Conservation (phyloP, 2,113 vertebrate genomes). For the Octodon degus region DNA sequence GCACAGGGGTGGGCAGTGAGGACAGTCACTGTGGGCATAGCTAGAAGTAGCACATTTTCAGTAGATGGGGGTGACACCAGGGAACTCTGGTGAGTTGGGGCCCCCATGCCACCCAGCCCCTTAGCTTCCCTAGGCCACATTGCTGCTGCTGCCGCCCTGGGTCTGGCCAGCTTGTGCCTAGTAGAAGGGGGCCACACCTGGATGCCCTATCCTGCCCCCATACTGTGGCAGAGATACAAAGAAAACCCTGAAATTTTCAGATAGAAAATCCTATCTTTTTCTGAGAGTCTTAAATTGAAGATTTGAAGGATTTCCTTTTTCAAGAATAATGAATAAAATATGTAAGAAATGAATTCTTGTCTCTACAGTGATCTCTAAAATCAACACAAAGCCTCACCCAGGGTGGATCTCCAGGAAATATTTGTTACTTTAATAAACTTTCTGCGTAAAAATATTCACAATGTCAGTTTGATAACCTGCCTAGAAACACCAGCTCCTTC, state of each 20-base stretch:
- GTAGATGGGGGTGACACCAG: neutral
- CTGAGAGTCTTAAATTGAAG: slow-evolving; percentile 26
- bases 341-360: slow-evolving; percentile 63
- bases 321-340: slow-evolving; percentile 68
- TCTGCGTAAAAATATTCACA: slow-evolving; percentile 76
- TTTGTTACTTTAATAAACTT: slow-evolving; percentile 61
- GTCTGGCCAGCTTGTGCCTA: neutral
- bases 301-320: slow-evolving; percentile 27
- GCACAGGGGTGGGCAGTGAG: slow-evolving; percentile 56
- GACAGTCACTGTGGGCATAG: slow-evolving; percentile 47
- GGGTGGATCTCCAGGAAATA: slow-evolving; percentile 68
- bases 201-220: neutral
- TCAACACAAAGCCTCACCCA: slow-evolving; percentile 70
- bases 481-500: neutral
- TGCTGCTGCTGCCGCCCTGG: neutral
- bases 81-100: neutral
- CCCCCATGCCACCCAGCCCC: neutral
- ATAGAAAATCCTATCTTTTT: slow-evolving; percentile 53
- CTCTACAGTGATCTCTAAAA: slow-evolving; percentile 43
- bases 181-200: neutral
- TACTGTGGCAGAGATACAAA: slow-evolving; percentile 43
- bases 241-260: slow-evolving; percentile 46
- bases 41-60: slow-evolving; percentile 1
- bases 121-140: neutral
- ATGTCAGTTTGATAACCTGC: slow-evolving; percentile 59